These are phyloP conservation scores for Luidia sarsii DNA, from an alignment of 53 echinoderm and acorn worm species.

Conservation along the genomic window DNA sequence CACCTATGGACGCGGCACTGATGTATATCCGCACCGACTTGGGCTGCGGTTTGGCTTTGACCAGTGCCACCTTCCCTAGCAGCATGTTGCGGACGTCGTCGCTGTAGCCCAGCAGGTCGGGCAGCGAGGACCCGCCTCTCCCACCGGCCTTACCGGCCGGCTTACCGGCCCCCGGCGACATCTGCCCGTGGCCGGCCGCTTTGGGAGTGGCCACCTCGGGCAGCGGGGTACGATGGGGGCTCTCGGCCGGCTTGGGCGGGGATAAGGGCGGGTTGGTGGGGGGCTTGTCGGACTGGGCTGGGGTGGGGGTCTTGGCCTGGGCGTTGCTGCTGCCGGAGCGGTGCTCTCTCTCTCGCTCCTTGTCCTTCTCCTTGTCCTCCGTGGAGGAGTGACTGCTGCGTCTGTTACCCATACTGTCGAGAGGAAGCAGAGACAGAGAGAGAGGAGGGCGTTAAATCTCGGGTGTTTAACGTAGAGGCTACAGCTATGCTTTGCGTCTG, in stretches of 20 bases:
- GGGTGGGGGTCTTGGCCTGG: conserved; percentile 28
- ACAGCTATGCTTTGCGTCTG: too few relatives aligned
- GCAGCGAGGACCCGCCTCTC: conserved; percentile 34
- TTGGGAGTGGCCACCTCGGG: conserved; percentile 45
- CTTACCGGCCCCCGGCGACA: conserved; percentile 53
- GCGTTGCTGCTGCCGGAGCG: conserved; percentile 62
- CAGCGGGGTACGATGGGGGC: conserved; percentile 24
- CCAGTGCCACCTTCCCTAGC: conserved; percentile 70
- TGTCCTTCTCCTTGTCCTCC: conserved; percentile 70
- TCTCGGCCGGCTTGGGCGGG: conserved; percentile 48
- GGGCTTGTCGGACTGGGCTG: conserved; percentile 32
- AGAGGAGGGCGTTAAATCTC: too few relatives aligned
- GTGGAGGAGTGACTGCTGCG: conserved; percentile 85
- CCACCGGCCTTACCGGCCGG: conserved; percentile 4
- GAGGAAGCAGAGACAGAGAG: conserved; percentile 14
- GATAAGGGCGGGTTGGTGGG: conserved; percentile 53
- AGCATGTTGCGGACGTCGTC: conserved; percentile 88
- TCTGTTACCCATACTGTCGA: conserved; percentile 92
- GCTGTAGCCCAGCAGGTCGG: conserved; percentile 68
- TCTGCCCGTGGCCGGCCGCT: conserved; percentile 46
- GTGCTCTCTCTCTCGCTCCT: conserved; percentile 40
- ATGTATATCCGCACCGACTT: conserved; percentile 87
- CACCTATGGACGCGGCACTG: conserved; percentile 88
- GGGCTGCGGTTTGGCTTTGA: conserved; percentile 71
- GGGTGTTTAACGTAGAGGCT: too few relatives aligned